phyloP scores from a whole-genome alignment of 2,797 vertebrate genomes.

The Sparus aurata region DNA sequence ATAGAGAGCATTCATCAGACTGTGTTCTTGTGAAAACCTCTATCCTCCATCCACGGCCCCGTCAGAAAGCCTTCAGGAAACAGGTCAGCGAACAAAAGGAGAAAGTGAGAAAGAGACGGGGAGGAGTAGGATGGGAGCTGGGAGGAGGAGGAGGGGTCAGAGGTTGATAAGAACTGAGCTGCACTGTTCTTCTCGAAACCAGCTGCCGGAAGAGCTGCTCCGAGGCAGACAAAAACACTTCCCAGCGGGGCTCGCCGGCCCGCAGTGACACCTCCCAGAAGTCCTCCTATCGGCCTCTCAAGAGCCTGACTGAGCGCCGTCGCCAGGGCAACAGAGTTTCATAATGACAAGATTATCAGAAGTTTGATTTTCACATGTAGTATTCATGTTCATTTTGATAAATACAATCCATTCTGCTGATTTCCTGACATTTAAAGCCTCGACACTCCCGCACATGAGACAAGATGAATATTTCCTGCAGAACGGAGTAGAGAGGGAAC shows the following conservation, averaged over 20 bases:
- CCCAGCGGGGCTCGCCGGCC: constrained; percentile 59
- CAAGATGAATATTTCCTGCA: constrained; percentile 40
- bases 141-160: constrained; percentile 53
- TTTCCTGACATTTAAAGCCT: constrained; percentile 42
- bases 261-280: constrained; percentile 59
- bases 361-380: not conserved
- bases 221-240: constrained; percentile 71
- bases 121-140: constrained; percentile 44
- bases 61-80: constrained; percentile 76
- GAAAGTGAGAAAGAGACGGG: constrained; percentile 39
- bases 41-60: constrained; percentile 51
- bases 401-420: not conserved
- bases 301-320: constrained; percentile 60
- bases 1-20: constrained; percentile 46
- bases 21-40: constrained; percentile 50
- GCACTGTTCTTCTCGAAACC: constrained; percentile 75
- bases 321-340: constrained; percentile 58
- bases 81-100: constrained; percentile 77
- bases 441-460: constrained; percentile 3
- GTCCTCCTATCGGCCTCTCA: constrained; percentile 53
- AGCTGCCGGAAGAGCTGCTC: constrained; percentile 81
- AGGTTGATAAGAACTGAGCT: constrained; percentile 78
- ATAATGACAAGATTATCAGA: not conserved
- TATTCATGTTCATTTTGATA: not conserved
- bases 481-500: constrained; percentile 29